Evolutionary conservation across 2,888 invertebrate genomes (phyloP), one percentile per base, ranked within the genome.

Genomic region (Dasypolia templi): DNA sequence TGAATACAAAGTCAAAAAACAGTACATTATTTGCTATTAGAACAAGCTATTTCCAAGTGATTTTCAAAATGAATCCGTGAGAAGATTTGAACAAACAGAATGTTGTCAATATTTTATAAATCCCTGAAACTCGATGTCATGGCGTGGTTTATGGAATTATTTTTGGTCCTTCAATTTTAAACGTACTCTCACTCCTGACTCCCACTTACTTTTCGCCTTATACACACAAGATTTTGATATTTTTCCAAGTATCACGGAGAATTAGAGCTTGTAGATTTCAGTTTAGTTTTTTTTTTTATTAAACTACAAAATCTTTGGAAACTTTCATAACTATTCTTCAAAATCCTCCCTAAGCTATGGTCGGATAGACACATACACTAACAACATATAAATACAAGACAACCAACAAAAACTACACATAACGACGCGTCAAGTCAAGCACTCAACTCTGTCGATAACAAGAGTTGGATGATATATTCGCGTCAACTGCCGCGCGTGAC

Each of bases 381-480:
- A 53, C 63, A 78, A 55, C 26, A 55, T 35, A 67, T 63, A 59
- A 69, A 82, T 65, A 70, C 71, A 69, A 66, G 68, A 65, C 53
- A 73, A n/a, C 39, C 67, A 65, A 68, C 76, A 73, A 83, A 80
- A 76, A 83, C 77, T 83, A 83, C 62, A 59, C 62, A 72, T 67
- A 70, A 79, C 74, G 82, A 68, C 44, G 53, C 59, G 73, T 83
- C 82, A 76, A 71, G 65, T 76, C 67, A 81, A 86, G 82, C 88
- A 86, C 83, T 87, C 81, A 75, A 82, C 85, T 87, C 87, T 91
- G 92, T 92, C 92, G 90, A 92, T 92, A 91, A 89, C 92, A 90
- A 90, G 91, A 87, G 85, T 82, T 86, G 86, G 83, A 91, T 92
- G 92, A 93, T 92, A 91, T 92, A 93, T 92, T 87, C 87, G 84